Conservation (phyloP, 2,888 invertebrate genomes). For the Noctua fimbriata region DNA sequence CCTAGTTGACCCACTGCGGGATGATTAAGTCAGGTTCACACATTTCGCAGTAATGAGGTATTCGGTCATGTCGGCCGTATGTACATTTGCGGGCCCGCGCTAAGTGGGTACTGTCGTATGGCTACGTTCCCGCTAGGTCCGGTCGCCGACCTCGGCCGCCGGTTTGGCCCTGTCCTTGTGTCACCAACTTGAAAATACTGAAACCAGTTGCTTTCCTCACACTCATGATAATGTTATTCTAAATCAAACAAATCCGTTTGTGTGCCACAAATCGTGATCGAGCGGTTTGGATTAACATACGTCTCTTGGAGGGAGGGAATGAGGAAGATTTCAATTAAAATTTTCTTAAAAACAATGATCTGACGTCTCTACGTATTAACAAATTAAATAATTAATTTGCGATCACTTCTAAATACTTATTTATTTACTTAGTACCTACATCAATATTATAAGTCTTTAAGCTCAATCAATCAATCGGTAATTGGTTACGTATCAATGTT, state of each 20-base stretch:
- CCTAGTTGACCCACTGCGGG: constrained; percentile 53
- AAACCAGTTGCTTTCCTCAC: constrained; percentile 62
- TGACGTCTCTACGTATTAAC: background rate
- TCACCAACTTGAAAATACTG: constrained; percentile 68
- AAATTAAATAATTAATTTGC: background rate
- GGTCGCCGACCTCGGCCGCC: constrained; percentile 76
- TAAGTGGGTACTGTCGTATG: constrained; percentile 68
- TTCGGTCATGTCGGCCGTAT: constrained; percentile 57
- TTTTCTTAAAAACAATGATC: background rate
- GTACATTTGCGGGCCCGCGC: constrained; percentile 67
- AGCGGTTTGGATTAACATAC: constrained; percentile 9
- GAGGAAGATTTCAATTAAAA: constrained; percentile 1
- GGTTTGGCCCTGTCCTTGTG: constrained; percentile 73
- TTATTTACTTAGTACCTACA: too few relatives aligned
- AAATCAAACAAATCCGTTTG: constrained; percentile 33
- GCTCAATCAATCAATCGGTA: background rate
- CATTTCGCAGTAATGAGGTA: constrained; percentile 59
- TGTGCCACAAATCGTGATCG: constrained; percentile 20
- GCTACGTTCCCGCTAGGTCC: constrained; percentile 73
- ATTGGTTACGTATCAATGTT: background rate
- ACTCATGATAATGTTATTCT: constrained; percentile 50
- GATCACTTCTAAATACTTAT: too few relatives aligned
- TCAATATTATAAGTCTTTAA: too few relatives aligned
- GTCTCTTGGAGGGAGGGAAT: constrained; percentile 14
- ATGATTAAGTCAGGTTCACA: constrained; percentile 60